Evolutionary conservation across 2,113 vertebrate genomes (phyloP).

Genomic region (Rhinoderma darwinii): DNA sequence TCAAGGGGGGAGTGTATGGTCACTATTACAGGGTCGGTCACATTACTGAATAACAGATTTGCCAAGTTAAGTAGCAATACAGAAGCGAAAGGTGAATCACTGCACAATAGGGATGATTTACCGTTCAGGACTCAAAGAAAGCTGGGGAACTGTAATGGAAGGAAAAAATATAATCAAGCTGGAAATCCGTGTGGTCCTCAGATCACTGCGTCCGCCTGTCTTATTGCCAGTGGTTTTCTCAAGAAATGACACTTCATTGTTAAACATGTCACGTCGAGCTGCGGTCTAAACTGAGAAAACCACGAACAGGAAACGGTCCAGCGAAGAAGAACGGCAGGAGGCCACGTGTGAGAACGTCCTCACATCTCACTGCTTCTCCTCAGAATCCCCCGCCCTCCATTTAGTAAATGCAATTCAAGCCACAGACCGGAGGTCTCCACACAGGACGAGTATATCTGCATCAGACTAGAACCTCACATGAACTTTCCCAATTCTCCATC

Average conservation of each 20-base stretch:
- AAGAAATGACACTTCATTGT: background rate
- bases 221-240: background rate
- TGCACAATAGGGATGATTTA: background rate
- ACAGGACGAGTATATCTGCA: background rate
- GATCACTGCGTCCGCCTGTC: too few relatives aligned
- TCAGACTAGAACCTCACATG: background rate
- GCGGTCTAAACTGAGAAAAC: constrained; percentile 8
- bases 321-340: background rate
- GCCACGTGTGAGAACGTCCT: background rate
- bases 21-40: too few relatives aligned
- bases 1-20: too few relatives aligned
- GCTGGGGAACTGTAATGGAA: background rate
- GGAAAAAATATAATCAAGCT: background rate
- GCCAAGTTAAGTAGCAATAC: too few relatives aligned
- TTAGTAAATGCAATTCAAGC: background rate
- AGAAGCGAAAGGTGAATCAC: background rate
- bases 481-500: background rate
- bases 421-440: too few relatives aligned
- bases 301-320: constrained; percentile 36
- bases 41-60: too few relatives aligned
- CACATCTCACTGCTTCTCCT: background rate
- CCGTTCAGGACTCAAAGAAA: background rate
- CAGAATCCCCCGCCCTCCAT: background rate
- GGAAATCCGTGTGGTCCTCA: too few relatives aligned
- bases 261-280: background rate